Conservation (phyloP, 2,797 vertebrate species). For the Notamacropus eugenii region DNA sequence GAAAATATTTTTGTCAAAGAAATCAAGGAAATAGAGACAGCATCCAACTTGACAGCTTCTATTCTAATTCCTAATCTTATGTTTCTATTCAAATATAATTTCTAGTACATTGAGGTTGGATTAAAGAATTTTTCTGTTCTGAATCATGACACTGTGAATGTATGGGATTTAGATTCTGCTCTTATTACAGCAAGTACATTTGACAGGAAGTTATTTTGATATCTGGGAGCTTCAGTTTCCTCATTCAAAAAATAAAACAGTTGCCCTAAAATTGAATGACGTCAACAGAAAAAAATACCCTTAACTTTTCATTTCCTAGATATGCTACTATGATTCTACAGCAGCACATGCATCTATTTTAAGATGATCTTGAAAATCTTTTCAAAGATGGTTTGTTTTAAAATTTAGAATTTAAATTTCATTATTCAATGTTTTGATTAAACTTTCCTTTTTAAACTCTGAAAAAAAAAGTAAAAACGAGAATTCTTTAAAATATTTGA, state of each 20-base stretch:
- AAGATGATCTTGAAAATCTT: constrained; percentile 27
- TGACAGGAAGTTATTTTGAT: not conserved
- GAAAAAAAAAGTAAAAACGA: not conserved
- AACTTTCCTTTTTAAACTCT: not conserved
- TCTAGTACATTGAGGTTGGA: not conserved
- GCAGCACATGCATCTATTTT: not conserved
- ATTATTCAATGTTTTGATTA: not conserved
- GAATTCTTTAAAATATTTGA: constrained; percentile 85
- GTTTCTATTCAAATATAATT: not conserved
- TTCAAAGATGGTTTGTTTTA: not conserved
- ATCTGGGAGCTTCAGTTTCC: not conserved
- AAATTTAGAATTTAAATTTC: too few species aligned
- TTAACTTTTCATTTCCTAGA: constrained; percentile 9
- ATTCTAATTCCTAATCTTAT: not conserved
- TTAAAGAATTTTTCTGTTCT: not conserved
- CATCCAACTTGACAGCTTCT: not conserved
- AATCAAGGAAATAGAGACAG: not conserved
- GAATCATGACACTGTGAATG: not conserved
- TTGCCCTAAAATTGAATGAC: not conserved
- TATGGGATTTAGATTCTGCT: not conserved
- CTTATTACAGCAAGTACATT: not conserved
- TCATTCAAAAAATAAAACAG: not conserved
- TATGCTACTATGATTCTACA: not conserved
- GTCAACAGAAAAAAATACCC: not conserved
- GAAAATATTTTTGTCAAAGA: constrained; percentile 16